Evolutionary conservation across 2,797 vertebrate species (phyloP).

Genomic region (Acrossocheilus wenchowensis): DNA sequence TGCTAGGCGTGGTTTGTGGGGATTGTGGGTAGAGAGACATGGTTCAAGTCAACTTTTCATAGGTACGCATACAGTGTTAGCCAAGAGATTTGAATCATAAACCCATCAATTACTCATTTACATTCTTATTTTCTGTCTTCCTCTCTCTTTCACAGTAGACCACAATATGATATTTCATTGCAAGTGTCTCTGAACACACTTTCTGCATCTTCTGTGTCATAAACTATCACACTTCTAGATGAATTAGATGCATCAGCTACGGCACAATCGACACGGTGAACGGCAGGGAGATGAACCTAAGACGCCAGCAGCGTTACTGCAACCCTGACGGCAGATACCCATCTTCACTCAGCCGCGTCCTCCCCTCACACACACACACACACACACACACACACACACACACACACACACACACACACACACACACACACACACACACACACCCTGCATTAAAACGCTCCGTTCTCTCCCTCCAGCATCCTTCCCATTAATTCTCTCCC

Average conservation of each 20-base stretch:
- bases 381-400: conserved; percentile 53
- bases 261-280: conserved; percentile 56
- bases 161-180: background rate
- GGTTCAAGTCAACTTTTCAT: background rate
- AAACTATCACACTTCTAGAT: conserved; percentile 34
- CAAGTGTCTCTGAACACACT: conserved; percentile 7
- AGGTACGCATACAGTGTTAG: background rate
- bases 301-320: conserved; percentile 29
- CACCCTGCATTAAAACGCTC: conserved; percentile 59
- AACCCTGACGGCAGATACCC: conserved; percentile 59
- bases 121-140: no score
- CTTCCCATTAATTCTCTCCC: conserved; percentile 89
- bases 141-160: background rate
- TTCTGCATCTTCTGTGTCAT: conserved; percentile 54
- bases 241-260: conserved; percentile 51
- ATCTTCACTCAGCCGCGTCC: conserved; percentile 55
- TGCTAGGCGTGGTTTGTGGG: background rate
- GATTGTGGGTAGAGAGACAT: background rate
- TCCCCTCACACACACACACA: conserved; percentile 60
- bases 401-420: conserved; percentile 63
- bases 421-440: conserved; percentile 54
- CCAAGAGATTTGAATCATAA: background rate
- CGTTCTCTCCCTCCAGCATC: conserved; percentile 55
- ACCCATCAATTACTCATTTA: background rate
- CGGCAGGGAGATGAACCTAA: conserved; percentile 46